Base-by-base conservation (phyloP, 2,113 vertebrate genomes). In the Anarhynchus alexandrinus region DNA sequence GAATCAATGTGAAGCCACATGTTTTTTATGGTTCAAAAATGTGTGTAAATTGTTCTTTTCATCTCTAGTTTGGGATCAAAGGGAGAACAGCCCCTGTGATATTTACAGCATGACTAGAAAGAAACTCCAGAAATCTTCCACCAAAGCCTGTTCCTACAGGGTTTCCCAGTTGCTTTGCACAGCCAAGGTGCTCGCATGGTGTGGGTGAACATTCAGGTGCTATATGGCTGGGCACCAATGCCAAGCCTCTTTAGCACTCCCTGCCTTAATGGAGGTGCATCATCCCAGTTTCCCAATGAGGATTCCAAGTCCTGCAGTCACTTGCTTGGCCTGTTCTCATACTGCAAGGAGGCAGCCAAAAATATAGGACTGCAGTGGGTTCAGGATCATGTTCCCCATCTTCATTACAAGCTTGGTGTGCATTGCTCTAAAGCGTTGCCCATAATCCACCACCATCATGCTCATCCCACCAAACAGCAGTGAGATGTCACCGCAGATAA, bases 11-110 rank as follows among this genome's bases (percentile, higher is more conserved):
- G 82, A 94, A 93, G 76, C 88, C 59, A 91, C 67, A 16, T 81
- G 36, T 23, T 77, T 88, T 92, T 84, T 88, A 93, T 58, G n/a
- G 59, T 74, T 96, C 55, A 81, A 78, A 86, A 94, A 59, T 4
- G 26, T 30, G 25, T 55, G 69, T 6, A 9, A 88, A 86, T 91
- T 84, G 72, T 86, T 74, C 83, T 65, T 96, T 96, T 95, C 72
- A 81, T 87, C 59, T 91, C 83, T 47, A 71, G 67, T 90, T 84
- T 82, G 89, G 80, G 83, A 96, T 94, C 89, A 95, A 92, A 96
- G 72, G 67, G 36, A 83, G 47, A 94, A 55, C 26, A 87, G 73
- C 26, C 81, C 36, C 77, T 64, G 57, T 71, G 61, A 78, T 78
- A 96, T 89, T 94, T 84, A 82, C 65, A 85, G 52, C 51, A 89